Conservation (phyloP, 2,113 vertebrate genomes). For the Coptodon bakossiorum region DNA sequence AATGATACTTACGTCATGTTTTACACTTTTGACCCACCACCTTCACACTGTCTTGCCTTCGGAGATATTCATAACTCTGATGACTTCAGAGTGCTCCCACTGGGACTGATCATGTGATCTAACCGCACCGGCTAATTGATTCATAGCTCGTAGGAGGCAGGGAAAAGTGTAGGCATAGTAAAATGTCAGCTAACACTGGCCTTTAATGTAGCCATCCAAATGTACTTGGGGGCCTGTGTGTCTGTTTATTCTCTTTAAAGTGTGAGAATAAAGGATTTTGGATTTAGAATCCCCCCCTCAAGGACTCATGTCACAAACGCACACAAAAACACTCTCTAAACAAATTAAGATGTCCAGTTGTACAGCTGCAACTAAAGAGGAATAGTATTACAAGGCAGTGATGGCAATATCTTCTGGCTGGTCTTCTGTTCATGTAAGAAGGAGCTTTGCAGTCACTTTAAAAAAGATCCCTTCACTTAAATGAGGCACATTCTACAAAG, state of each 20-base stretch:
- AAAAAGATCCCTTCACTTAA: conserved; percentile 30
- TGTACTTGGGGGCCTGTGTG: conserved; percentile 2
- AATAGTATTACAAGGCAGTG: neutral
- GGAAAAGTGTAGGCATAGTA: conserved; percentile 18
- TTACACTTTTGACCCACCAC: neutral
- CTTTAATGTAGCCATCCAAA: conserved; percentile 7
- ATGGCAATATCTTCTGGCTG: conserved; percentile 17
- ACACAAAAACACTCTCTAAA: neutral
- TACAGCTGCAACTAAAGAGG: neutral
- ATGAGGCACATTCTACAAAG: conserved; percentile 43
- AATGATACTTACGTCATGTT: neutral
- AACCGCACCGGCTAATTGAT: conserved; percentile 34
- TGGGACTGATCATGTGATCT: conserved; percentile 3
- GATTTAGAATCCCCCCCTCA: neutral
- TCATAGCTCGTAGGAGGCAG: conserved; percentile 22
- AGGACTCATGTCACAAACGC: conserved; percentile 15
- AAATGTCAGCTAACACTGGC: conserved; percentile 42
- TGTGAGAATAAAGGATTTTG: conserved; percentile 11
- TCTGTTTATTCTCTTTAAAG: conserved; percentile 41
- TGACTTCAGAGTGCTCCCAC: conserved; percentile 16
- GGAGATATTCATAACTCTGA: neutral
- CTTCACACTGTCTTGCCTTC: neutral
- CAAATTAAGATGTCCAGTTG: conserved; percentile 1
- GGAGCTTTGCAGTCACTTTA: conserved; percentile 11
- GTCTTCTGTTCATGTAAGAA: conserved; percentile 1